phyloP scores from a whole-genome alignment of 2,888 invertebrate genomes.

The Agrypnus murinus region DNA sequence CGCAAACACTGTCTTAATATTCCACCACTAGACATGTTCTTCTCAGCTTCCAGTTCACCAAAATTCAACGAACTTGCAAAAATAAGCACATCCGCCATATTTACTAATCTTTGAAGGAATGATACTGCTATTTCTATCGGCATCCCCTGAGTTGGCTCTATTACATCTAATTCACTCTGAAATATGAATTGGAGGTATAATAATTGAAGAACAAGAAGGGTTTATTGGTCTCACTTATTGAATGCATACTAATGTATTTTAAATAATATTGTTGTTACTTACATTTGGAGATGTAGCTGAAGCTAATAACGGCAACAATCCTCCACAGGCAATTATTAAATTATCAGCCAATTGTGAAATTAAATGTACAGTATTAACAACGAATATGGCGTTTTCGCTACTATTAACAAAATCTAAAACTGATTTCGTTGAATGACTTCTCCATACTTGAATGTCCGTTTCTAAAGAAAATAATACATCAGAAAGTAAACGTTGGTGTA shows the following conservation, averaged over 20 bases:
- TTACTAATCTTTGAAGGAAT: constrained; percentile 97
- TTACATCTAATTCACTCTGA: constrained; percentile 97
- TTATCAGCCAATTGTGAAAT: constrained; percentile 99
- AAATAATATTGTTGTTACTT: constrained; percentile 71
- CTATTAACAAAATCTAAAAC: constrained; percentile 99
- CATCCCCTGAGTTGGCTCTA: constrained; percentile 99
- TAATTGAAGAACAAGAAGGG: too few relatives aligned
- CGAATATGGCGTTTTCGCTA: constrained; percentile 98
- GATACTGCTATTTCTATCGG: constrained; percentile 98
- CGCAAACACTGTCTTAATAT: constrained; percentile 97
- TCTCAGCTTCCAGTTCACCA: constrained; percentile 98
- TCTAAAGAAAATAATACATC: constrained; percentile 98
- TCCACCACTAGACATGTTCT: constrained; percentile 99
- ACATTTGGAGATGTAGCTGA: constrained; percentile 99
- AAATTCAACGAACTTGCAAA: constrained; percentile 99
- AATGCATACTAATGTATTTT: too few relatives aligned
- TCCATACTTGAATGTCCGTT: constrained; percentile 95
- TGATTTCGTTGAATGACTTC: constrained; percentile 96
- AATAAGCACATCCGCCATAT: constrained; percentile 98
- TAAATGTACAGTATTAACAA: constrained; percentile 98
- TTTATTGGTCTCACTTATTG: too few relatives aligned
- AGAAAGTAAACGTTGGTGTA: constrained; percentile 96
- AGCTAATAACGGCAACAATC: constrained; percentile 95
- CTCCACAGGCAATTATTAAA: constrained; percentile 98
- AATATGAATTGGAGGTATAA: too few relatives aligned